These are phyloP conservation scores for Meda fulgida DNA, from an alignment of 2,797 vertebrate species.

Conservation along the genomic window DNA sequence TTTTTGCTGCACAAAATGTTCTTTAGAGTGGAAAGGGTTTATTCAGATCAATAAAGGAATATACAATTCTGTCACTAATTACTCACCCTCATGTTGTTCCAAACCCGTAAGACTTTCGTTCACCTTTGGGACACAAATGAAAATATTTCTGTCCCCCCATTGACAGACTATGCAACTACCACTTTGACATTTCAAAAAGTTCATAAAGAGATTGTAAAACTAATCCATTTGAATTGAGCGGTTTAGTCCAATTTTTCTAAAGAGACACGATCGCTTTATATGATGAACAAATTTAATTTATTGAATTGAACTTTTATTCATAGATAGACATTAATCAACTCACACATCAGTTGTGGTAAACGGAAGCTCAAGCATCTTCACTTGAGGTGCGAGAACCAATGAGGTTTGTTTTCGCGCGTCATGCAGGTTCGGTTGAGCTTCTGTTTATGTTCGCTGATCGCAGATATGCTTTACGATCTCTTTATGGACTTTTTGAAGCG, in stretches of 20 bases:
- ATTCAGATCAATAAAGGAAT: not conserved
- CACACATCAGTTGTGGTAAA: no score
- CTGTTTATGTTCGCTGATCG: not conserved
- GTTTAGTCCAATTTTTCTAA: no score
- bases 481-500: not conserved
- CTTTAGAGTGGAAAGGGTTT: not conserved
- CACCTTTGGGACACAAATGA: not conserved
- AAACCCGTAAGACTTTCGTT: no score
- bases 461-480: not conserved
- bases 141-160: not conserved
- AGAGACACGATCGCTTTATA: no score
- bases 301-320: no score
- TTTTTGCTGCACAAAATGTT: not conserved
- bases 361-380: no score
- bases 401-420: not conserved
- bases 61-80: not conserved
- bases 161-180: not conserved
- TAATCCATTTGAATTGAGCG: not conserved
- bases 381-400: not conserved
- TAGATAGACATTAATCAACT: no score
- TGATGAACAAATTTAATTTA: no score
- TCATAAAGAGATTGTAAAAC: not conserved
- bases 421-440: no score
- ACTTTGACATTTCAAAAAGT: no score
- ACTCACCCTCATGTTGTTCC: no score